Evolutionary conservation across 2,113 vertebrate genomes (phyloP), one percentile per base, ranked within the genome.

Genomic region (Eonycteris spelaea): DNA sequence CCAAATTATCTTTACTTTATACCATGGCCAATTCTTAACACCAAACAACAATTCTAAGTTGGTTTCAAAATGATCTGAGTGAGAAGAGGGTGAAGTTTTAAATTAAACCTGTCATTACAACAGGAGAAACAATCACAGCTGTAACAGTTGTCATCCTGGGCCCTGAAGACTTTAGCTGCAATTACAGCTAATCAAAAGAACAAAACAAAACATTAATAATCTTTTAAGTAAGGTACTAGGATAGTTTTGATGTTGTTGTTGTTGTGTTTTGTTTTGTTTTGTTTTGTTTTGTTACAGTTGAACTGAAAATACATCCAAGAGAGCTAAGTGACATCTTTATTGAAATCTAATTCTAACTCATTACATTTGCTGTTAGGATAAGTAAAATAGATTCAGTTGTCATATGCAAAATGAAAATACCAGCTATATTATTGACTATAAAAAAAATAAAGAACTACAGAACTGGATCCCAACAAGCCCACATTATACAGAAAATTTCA

Each of bases 1-100:
- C 21, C 48, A 67, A 96, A 92, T 96, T 73, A 85, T 90, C 73
- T 87, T 90, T 86, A 74, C 28, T 80, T 24, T 65, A 16, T 63
- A n/a, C 38, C n/a, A 9, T n/a, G 26, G 59, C 90, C 75, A 73
- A 11, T n/a, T 93, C 38, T 43, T 53, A 77, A n/a, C 13, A 82
- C 67, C 43, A 45, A 79, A 82, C 3, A 87, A 79, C 35, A 53
- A 22, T 59, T 94, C 96, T 40, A 68, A 91, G 59, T 63, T 73
- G 30, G 45, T 88, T 80, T 92, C 79, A 38, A 80, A n/a, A 85
- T 38, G 80, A 61, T n/a, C 59, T 33, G 15, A 90, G 48, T 57
- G 21, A 67, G 38, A 48, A 82, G 43, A 95, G 30, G 30, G 45
- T 48, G 5, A 7, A 73, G 48, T 74, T 86, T 89, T 63, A 67